Evolutionary conservation across 2,797 vertebrate genomes (phyloP), one percentile per base, ranked within the genome.

Genomic region (Falco rusticolus): DNA sequence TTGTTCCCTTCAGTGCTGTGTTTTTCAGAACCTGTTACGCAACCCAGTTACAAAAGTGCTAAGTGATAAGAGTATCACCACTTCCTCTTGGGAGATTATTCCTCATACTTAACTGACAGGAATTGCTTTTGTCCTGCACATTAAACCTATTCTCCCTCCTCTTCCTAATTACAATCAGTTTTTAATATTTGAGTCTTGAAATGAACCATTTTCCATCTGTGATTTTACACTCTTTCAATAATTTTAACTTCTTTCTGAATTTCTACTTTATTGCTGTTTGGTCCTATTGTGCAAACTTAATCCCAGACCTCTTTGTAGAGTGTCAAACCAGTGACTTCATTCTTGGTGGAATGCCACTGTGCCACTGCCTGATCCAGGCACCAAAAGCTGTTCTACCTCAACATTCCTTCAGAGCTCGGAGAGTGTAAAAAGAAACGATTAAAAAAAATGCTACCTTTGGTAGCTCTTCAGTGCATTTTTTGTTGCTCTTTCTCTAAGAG

Each of bases 21-120:
- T 48, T 26, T 71, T 91, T 85, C 68, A 60, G 60, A 87, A 80
- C 1, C 4, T 15, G 47, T 70, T 89, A 80, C 11, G 12, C 51
- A 89, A 80, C 7, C 37, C 66, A 80, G 7, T 84, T 81, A 68
- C 2, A 3, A 43, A 85, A 94, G 50, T 51, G 10, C 51, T 71
- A 78, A 87, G 41, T 75, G 41, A 83, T 13, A 84, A 13, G 5
- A 80, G 7, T 39, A 85, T 26, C 39, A 16, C 60, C 8, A 59
- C 57, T 93, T 77, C 60, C 63, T 57, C 54, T 63, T 71, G 53
- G 47, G 79, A 80, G 45, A 61, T 65, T 75, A 89, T 54, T 68
- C 33, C 53, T 87, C 48, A 54, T 47, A 47, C 21, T 85, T 78
- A 84, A 80, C 60, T 85, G 61, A 47, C 41, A 89, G 24, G 48